Evolutionary conservation across 2,797 vertebrate genomes (phyloP), one percentile per base, ranked within the genome.

Genomic region (Botia almorhae): DNA sequence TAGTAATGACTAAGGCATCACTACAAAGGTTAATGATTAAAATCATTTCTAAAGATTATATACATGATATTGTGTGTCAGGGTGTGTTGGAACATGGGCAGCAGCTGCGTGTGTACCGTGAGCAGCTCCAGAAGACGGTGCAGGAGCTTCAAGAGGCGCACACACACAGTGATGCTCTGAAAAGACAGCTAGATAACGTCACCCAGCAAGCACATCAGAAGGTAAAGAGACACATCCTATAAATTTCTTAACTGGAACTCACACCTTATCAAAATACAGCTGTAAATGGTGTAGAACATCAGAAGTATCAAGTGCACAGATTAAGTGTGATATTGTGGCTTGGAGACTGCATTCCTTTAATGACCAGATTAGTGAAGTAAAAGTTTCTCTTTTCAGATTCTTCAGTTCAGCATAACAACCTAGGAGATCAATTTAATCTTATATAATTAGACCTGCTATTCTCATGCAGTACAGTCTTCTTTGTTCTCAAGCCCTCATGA

Each of bases 151-250:
- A 87, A 60, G 93, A 94, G 36, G 87, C 89, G 29, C 89, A 89
- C 50, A 88, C 89, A 83, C 90, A 87, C 84, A 85, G 87, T 55
- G 91, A 94, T 63, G 85, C 81, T 69, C 88, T 94, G 33, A 85
- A 81, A 14, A 84, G 53, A 69, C 90, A 94, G 80, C 81, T 94
- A 50, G 87, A 92, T 68, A 90, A 91, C 80, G 46, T 89, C 69
- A 89, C 86, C 26, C 89, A 83, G 56, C 87, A 91, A 29, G 89
- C 85, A 79, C 90, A 77, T 79, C 91, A 94, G 73, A 94, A 93
- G 89, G 94, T 95, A 7, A 7, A 83, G 26, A 19, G 2, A 33
- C 10, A 21, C 23, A 19, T 26, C 5, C 7, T 11, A 50, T 1
- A 53, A 16, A 51, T 13, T 51, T 48, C 48, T 51, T 7, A 46